phyloP scores from a whole-genome alignment of 2,113 vertebrate species.

The Sapajus apella region DNA sequence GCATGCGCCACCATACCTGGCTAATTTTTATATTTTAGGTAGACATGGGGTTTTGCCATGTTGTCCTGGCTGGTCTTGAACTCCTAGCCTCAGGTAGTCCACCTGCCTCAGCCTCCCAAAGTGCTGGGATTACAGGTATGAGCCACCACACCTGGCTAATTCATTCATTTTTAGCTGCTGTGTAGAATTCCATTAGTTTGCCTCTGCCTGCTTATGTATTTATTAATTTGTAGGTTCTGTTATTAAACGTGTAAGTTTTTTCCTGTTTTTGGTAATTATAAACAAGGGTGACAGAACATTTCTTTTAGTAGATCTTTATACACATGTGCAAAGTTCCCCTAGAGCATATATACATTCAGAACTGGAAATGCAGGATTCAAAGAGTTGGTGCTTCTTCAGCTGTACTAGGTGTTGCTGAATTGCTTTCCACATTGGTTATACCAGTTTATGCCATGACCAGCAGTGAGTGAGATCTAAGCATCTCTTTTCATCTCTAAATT shows the following conservation, averaged over 20 bases:
- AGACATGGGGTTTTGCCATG: neutral
- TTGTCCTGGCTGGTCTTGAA: neutral
- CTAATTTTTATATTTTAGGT: neutral
- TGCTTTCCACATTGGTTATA: neutral
- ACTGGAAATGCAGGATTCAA: neutral
- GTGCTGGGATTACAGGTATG: neutral
- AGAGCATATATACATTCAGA: neutral
- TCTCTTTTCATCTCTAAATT: neutral
- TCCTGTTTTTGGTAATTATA: neutral
- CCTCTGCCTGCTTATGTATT: neutral
- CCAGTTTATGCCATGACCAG: fast-evolving
- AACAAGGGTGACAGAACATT: neutral
- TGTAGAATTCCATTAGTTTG: neutral
- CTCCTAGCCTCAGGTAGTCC: neutral
- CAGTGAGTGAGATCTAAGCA: fast-evolving
- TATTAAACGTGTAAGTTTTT: neutral
- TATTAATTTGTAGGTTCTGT: neutral
- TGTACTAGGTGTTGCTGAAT: neutral
- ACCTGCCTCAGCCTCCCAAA: neutral
- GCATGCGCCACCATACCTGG: neutral
- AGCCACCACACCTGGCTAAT: neutral
- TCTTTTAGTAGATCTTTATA: fast-evolving
- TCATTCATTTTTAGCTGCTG: neutral
- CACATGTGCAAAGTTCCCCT: neutral
- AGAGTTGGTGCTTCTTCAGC: neutral